Evolutionary conservation across 2,797 vertebrate species (phyloP).

Genomic region (Xenentodon cancila): DNA sequence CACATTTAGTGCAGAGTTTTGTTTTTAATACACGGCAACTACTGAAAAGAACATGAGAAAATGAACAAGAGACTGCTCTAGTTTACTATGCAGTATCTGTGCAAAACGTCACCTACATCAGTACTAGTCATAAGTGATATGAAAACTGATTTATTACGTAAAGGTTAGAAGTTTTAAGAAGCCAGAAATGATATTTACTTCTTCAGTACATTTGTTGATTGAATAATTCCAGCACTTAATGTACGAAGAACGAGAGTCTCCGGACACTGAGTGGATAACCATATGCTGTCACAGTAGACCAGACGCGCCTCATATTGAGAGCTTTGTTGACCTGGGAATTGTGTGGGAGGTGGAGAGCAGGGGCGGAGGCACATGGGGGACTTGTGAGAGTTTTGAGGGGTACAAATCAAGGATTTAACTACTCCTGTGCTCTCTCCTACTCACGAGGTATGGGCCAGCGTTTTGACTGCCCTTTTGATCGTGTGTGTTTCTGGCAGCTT

Average conservation of each 20-base stretch:
- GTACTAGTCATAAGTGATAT: constrained; percentile 17
- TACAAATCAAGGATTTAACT: constrained; percentile 86
- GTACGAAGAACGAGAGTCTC: constrained; percentile 71
- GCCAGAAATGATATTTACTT: constrained; percentile 22
- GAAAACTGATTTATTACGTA: not conserved
- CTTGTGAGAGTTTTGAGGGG: constrained; percentile 79
- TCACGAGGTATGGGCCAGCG: constrained; percentile 47
- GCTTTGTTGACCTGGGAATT: constrained; percentile 84
- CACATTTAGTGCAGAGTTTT: constrained; percentile 26
- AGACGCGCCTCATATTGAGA: constrained; percentile 79
- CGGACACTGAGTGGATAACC: constrained; percentile 84
- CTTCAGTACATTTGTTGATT: constrained; percentile 53
- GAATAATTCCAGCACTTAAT: constrained; percentile 55
- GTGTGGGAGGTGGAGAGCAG: constrained; percentile 81
- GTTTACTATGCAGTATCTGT: constrained; percentile 38
- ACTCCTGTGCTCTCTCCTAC: constrained; percentile 57
- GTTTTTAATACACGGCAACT: constrained; percentile 44
- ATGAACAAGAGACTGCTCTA: constrained; percentile 29
- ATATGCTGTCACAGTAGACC: constrained; percentile 85
- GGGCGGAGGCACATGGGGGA: constrained; percentile 70
- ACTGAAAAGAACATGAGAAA: constrained; percentile 23
- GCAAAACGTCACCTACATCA: constrained; percentile 19
- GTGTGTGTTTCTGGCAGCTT: constrained; percentile 16
- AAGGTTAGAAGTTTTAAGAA: not conserved
- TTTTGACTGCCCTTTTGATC: constrained; percentile 23